Percentiles rank a stretch among this genome's conserved stretches.
These are phyloP conservation scores for Benthosema pterotum DNA, from an alignment of 2,797 vertebrate genomes.

Conservation along the genomic window DNA sequence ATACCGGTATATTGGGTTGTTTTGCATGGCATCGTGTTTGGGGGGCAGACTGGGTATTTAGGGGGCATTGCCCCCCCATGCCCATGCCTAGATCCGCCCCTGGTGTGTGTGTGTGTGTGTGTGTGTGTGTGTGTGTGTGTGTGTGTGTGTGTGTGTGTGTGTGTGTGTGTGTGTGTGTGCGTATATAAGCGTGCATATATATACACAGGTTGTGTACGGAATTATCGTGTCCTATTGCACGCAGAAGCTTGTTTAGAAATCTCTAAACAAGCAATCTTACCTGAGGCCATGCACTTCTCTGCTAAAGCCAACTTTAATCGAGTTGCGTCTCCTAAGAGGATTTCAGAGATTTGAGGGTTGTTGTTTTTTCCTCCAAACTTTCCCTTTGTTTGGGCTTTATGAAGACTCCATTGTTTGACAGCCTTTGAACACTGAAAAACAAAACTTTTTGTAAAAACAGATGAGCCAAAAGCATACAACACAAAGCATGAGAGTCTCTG, in stretches of 20 bases:
- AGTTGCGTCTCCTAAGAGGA: slow-evolving; percentile 37
- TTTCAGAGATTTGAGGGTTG: slow-evolving; percentile 36
- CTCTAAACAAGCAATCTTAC: slow-evolving; percentile 12
- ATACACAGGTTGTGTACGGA: background rate
- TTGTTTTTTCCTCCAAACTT: slow-evolving; percentile 23
- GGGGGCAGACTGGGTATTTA: too few relatives aligned
- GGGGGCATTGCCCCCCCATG: too few relatives aligned
- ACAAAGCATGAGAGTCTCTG: slow-evolving; percentile 16
- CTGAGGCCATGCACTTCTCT: slow-evolving; percentile 28
- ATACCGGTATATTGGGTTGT: too few relatives aligned
- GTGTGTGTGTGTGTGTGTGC: background rate
- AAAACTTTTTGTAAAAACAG: slow-evolving; percentile 16
- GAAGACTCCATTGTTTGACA: slow-evolving; percentile 35
- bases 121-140: background rate
- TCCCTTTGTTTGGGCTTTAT: slow-evolving; percentile 32
- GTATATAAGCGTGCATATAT: background rate
- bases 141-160: background rate
- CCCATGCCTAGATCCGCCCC: too few relatives aligned
- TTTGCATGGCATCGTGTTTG: too few relatives aligned
- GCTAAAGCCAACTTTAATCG: slow-evolving; percentile 47
- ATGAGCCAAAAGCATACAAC: slow-evolving; percentile 26
- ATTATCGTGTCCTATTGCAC: background rate
- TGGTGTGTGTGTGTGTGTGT: too few relatives aligned
- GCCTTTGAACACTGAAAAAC: slow-evolving; percentile 34
- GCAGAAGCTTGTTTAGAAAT: slow-evolving; percentile 7